Evolutionary conservation across 1,140 invertebrate species (phyloP), one percentile per base, ranked within the genome.

Genomic region (Eciton burchellii): DNA sequence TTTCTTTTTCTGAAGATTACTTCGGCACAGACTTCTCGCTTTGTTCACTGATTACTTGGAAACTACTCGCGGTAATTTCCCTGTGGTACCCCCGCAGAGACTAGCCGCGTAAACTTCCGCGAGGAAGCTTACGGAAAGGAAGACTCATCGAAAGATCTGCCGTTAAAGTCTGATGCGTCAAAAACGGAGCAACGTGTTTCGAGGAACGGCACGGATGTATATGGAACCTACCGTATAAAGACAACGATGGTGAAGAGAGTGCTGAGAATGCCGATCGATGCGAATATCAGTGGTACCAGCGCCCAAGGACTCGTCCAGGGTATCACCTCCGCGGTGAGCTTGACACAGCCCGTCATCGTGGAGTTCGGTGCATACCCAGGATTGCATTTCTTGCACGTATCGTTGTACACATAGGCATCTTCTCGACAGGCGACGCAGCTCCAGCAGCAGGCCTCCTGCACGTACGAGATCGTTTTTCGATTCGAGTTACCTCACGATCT

Each of bases 401-500:
- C 95, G 87, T 96, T 96, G 83, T 94, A 94, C 24, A 96, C 94
- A 83, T 95, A 95, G 56, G 95, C 91, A 82, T 96, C 93, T 72
- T 95, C 94, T 29, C 94, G 92, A 87, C 96, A 96, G 0, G 94
- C 91, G 57, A 96, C 95, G 89, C 96, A 96, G n/a, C 94, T 95
- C 96, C 96, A 96, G 85, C 96, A 96, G 90, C 96, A 96, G 49
- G 95, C 94, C 92, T 95, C 95, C 93, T 95, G 26, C 43, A 21
- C 16, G 24, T 35, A 35, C 12, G 21, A 65, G 56, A 72, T 71
- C 41, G 19, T 11, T 35, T 2, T 2, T 35, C 35, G 35, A 35
- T 6, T 35, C 0, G 21, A 5, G 12, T 54, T 54, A 35, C 12
- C 16, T 70, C 21, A 9, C 35, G 14, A 56, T 21, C 35, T 19